Evolutionary conservation across 2,888 invertebrate species (phyloP).

Genomic region (Hyppa rectilinea): DNA sequence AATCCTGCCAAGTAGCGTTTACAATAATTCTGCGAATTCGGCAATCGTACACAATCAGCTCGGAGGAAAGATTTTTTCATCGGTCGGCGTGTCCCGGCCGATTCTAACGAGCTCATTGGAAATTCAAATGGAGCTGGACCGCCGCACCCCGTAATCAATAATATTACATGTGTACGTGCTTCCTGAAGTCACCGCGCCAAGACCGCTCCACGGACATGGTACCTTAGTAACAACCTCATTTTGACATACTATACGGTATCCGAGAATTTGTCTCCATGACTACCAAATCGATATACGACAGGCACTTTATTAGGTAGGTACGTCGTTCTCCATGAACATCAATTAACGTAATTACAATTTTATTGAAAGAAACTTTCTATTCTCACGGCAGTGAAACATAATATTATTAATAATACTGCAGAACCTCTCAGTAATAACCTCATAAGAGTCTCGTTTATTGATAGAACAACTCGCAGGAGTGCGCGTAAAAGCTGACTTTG

Average conservation of each 20-base stretch:
- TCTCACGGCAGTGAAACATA: conserved; percentile 54
- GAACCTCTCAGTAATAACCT: conserved; percentile 31
- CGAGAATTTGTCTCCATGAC: conserved; percentile 50
- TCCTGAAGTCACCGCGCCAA: conserved; percentile 80
- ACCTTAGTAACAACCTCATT: conserved; percentile 62
- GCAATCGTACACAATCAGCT: conserved; percentile 55
- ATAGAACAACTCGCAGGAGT: conserved; percentile 62
- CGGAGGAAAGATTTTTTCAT: conserved; percentile 81
- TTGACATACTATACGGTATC: conserved; percentile 52
- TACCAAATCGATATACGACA: conserved; percentile 50
- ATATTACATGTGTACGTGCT: conserved; percentile 90
- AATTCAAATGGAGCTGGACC: conserved; percentile 88
- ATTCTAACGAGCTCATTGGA: conserved; percentile 90
- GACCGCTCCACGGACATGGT: conserved; percentile 70
- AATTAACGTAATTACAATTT: conserved; percentile 58
- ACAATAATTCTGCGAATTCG: conserved; percentile 56
- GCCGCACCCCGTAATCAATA: conserved; percentile 89
- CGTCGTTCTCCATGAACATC: conserved; percentile 40
- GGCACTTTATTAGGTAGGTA: conserved; percentile 43
- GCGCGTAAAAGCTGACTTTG: conserved; percentile 65
- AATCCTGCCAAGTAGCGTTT: conserved; percentile 68
- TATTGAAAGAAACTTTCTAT: conserved; percentile 55
- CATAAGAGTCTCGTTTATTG: conserved; percentile 67
- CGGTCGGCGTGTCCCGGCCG: conserved; percentile 80
- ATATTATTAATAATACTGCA: conserved; percentile 52